A percentile compares a stretch with the other conserved stretches of the same genome.
These are phyloP conservation scores for Pyralis farinalis DNA, from an alignment of 2,888 invertebrate species.

Conservation along the genomic window DNA sequence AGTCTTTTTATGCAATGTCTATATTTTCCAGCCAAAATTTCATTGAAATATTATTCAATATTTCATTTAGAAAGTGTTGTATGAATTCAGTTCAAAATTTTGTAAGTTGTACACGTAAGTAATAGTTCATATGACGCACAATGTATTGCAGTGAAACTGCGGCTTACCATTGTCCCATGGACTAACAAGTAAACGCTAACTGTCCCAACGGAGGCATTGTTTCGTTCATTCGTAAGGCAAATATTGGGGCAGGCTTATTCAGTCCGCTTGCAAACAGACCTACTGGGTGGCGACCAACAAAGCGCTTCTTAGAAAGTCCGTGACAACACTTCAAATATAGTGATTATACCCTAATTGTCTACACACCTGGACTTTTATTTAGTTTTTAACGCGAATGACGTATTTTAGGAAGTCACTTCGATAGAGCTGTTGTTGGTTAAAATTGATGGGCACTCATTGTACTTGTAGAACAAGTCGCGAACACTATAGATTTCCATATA, in stretches of 20 bases:
- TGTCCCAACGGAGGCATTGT: slow-evolving; percentile 71
- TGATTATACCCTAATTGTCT: slow-evolving; percentile 77
- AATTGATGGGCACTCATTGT: slow-evolving; percentile 59
- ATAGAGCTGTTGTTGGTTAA: slow-evolving; percentile 39
- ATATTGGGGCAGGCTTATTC: slow-evolving; percentile 71
- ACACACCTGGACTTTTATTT: slow-evolving; percentile 70
- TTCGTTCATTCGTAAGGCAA: slow-evolving; percentile 75
- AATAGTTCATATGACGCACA: too few relatives aligned
- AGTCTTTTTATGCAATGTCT: too few relatives aligned
- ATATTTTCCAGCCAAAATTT: too few relatives aligned
- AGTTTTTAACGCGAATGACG: slow-evolving; percentile 61
- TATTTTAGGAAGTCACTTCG: slow-evolving; percentile 46
- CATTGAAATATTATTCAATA: too few relatives aligned
- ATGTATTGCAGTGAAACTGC: slow-evolving; percentile 20
- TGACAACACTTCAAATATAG: slow-evolving; percentile 74
- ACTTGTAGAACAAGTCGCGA: slow-evolving; percentile 46
- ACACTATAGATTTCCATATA: slow-evolving; percentile 28
- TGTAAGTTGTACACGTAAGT: too few relatives aligned
- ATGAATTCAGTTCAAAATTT: too few relatives aligned
- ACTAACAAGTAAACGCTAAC: slow-evolving; percentile 54
- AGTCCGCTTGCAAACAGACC: slow-evolving; percentile 73
- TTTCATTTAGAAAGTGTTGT: too few relatives aligned
- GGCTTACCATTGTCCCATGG: slow-evolving; percentile 50
- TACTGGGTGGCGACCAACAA: slow-evolving; percentile 75
- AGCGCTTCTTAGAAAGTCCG: slow-evolving; percentile 64